A percentile compares a stretch with the other conserved stretches of the same genome.
phyloP scores from a whole-genome alignment of 1,140 invertebrate genomes.

The Lasaia peninsularis region DNA sequence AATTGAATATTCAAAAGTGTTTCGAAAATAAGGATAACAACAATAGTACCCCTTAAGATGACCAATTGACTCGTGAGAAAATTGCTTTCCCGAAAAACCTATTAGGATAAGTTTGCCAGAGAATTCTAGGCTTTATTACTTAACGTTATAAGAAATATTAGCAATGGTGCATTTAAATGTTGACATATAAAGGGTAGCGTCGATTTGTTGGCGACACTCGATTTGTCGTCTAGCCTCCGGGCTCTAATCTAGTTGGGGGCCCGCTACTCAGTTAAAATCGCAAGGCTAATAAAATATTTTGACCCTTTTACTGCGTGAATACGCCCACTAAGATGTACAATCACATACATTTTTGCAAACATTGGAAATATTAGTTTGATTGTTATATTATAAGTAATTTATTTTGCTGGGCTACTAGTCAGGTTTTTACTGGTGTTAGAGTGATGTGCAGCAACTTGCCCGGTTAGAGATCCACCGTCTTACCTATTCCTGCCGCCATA shows the following conservation, averaged over 20 bases:
- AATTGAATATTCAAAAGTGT: neutral
- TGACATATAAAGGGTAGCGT: constrained; percentile 31
- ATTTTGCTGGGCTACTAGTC: no score
- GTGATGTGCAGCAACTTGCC: no score
- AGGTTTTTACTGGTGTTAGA: no score
- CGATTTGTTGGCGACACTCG: constrained; percentile 46
- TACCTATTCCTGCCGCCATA: no score
- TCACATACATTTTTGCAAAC: no score
- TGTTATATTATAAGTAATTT: no score
- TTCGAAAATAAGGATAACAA: constrained; percentile 1
- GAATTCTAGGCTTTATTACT: neutral
- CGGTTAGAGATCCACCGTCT: no score
- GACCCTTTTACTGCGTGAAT: constrained; percentile 72
- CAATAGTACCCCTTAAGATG: constrained; percentile 5
- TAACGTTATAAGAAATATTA: neutral
- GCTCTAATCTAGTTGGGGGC: constrained; percentile 66
- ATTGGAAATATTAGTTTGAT: no score
- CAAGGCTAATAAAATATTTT: constrained; percentile 77
- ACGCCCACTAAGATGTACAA: constrained; percentile 65
- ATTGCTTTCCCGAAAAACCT: constrained; percentile 18
- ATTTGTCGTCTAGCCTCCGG: constrained; percentile 54
- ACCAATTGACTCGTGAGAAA: constrained; percentile 28
- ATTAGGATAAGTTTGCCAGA: neutral
- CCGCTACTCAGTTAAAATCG: constrained; percentile 71
- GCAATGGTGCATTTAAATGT: constrained; percentile 22